These are phyloP conservation scores for Macropodus opercularis DNA, from an alignment of 2,797 vertebrate genomes.

Conservation along the genomic window DNA sequence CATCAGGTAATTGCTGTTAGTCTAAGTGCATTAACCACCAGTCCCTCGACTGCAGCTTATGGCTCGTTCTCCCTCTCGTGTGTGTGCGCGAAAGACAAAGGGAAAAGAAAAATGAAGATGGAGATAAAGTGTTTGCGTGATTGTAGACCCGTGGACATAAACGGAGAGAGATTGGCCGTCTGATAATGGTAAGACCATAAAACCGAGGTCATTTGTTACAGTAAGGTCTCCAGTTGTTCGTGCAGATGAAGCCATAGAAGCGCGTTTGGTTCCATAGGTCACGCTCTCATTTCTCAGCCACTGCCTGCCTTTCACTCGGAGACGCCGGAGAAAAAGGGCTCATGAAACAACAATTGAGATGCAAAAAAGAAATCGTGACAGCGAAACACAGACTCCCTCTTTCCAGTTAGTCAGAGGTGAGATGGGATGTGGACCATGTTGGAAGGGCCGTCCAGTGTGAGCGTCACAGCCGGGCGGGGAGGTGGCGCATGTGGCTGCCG, in stretches of 20 bases:
- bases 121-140: conserved; percentile 35
- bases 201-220: conserved; percentile 74
- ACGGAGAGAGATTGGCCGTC: conserved; percentile 55
- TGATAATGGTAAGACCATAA: conserved; percentile 73
- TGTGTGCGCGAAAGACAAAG: conserved; percentile 13
- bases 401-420: conserved; percentile 68
- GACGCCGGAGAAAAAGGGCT: conserved; percentile 18
- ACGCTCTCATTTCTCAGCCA: conserved; percentile 53
- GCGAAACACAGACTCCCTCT: conserved; percentile 43
- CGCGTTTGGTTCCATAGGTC: conserved; percentile 49
- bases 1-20: conserved; percentile 74
- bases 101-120: conserved; percentile 46
- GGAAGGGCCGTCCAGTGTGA: conserved; percentile 57
- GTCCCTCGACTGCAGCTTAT: conserved; percentile 47
- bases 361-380: conserved; percentile 21
- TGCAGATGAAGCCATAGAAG: conserved; percentile 70
- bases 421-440: conserved; percentile 58
- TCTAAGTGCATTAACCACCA: conserved; percentile 68
- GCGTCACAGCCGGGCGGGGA: conserved; percentile 27
- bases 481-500: conserved; percentile 9
- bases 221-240: conserved; percentile 60
- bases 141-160: conserved; percentile 32
- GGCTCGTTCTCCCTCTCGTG: conserved; percentile 45
- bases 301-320: conserved; percentile 26
- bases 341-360: conserved; percentile 30